Evolutionary conservation across 2,888 invertebrate genomes (phyloP).

Genomic region (Seira sanloemensis): DNA sequence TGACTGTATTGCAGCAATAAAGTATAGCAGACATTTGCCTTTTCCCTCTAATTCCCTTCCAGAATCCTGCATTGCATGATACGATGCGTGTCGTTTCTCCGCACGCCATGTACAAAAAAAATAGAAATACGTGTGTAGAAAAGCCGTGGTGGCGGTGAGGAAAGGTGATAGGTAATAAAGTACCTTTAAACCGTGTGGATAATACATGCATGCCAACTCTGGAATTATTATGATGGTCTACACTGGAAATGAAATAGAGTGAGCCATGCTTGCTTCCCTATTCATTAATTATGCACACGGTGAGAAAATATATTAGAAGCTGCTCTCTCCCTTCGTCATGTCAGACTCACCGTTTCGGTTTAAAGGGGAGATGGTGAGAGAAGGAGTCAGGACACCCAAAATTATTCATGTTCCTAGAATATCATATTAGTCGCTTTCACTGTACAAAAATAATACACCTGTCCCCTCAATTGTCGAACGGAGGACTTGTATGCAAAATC

Average conservation of each 20-base stretch:
- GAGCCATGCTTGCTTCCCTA: neutral
- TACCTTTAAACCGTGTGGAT: too few species aligned
- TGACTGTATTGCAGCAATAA: neutral
- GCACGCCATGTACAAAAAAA: neutral
- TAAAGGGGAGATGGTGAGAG: neutral
- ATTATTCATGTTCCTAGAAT: neutral
- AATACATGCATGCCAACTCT: neutral
- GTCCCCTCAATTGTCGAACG: neutral
- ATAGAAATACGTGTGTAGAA: neutral
- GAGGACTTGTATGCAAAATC: neutral
- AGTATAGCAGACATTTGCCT: neutral
- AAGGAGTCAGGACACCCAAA: neutral
- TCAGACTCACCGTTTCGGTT: neutral
- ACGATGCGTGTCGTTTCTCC: neutral
- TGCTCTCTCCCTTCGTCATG: neutral
- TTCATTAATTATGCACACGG: neutral
- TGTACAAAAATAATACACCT: neutral
- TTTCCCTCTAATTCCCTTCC: neutral
- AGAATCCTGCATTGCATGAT: neutral
- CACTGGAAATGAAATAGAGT: neutral
- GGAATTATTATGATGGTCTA: neutral
- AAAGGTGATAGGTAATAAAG: constrained; percentile 3
- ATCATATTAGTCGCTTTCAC: neutral
- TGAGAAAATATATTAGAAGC: neutral
- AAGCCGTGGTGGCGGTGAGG: neutral